Conservation (phyloP, 1,140 invertebrate species). For the Tachypleus tridentatus region DNA sequence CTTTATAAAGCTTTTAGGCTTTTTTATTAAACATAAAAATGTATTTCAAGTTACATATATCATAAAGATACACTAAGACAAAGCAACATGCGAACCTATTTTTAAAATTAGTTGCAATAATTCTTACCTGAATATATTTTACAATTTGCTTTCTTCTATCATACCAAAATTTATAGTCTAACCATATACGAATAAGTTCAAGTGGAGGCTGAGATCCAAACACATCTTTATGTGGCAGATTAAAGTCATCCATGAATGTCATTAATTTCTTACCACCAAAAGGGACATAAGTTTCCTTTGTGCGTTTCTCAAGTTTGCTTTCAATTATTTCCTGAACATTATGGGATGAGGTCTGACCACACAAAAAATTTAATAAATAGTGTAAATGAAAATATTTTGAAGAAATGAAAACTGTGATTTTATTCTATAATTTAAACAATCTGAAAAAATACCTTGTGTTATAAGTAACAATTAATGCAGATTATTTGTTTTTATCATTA, state of each 20-base stretch:
- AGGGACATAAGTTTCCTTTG: constrained; percentile 64
- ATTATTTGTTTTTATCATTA: no score
- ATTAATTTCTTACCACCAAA: constrained; percentile 61
- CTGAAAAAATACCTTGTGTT: no score
- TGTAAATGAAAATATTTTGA: no score
- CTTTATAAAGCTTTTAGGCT: constrained; percentile 1
- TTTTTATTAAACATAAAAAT: not conserved
- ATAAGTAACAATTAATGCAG: no score
- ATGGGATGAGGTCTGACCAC: constrained; percentile 52
- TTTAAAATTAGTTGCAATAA: constrained; percentile 10
- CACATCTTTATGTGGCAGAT: constrained; percentile 74
- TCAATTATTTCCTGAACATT: constrained; percentile 61
- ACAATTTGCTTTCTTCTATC: constrained; percentile 55
- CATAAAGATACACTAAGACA: constrained; percentile 1
- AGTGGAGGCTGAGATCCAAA: constrained; percentile 75
- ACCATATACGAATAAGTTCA: constrained; percentile 68
- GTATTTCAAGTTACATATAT: not conserved
- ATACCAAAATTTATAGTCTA: constrained; percentile 80
- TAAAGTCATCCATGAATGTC: constrained; percentile 76
- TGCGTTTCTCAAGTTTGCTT: constrained; percentile 63
- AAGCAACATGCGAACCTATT: not conserved
- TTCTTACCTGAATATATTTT: constrained; percentile 51
- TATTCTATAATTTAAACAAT: no score
- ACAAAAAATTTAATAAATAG: no score
- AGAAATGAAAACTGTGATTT: no score